Evolutionary conservation across 2,113 vertebrate species (phyloP).

Genomic region (Rhabdornis inornatus): DNA sequence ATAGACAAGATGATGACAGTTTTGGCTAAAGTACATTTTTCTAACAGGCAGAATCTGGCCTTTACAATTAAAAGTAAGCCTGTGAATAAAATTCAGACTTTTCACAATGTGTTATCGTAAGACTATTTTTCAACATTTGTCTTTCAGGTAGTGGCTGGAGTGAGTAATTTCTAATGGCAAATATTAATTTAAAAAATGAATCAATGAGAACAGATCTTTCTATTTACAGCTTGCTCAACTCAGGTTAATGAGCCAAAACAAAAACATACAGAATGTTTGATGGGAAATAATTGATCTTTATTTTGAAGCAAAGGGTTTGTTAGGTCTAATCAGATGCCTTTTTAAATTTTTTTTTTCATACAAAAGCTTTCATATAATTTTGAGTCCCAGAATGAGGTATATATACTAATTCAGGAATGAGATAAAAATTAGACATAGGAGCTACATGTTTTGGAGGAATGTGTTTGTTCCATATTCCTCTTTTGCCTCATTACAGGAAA

Average conservation of each 20-base stretch:
- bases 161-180: background rate
- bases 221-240: conserved; percentile 16
- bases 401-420: background rate
- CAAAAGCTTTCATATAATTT: background rate
- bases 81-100: conserved; percentile 59
- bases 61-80: conserved; percentile 48
- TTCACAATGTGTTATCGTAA: background rate
- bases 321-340: background rate
- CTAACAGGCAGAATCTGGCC: conserved; percentile 59
- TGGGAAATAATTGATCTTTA: background rate
- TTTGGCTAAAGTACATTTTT: conserved; percentile 40
- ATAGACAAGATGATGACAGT: conserved; percentile 11
- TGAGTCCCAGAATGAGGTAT: background rate
- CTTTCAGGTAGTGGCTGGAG: background rate
- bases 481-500: background rate
- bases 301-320: background rate
- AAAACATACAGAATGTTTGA: background rate
- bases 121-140: background rate
- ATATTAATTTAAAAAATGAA: background rate
- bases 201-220: background rate
- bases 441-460: background rate
- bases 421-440: background rate
- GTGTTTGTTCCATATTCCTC: background rate
- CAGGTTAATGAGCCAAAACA: conserved; percentile 26
- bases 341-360: background rate